Evolutionary conservation across 2,888 invertebrate species (phyloP), one percentile per base, ranked within the genome.

Genomic region (Rhingia campestris): DNA sequence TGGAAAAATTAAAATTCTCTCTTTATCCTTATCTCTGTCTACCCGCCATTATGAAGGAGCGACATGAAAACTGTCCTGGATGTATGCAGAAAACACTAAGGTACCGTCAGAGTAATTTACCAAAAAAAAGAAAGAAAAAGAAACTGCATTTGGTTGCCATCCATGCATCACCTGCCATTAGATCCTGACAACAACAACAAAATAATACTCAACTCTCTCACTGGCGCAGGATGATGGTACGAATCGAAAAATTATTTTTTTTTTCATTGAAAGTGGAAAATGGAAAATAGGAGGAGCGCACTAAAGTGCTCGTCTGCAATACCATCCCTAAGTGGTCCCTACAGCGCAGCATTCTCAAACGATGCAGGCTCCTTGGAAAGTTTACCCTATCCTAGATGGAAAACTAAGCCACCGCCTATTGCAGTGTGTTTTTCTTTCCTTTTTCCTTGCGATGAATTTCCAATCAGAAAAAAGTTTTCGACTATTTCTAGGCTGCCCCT

Each of bases 241-340:
- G 63, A 73, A 81, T 22, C 22, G 22, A 45, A 69, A 56, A 69
- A 56, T 61, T 32, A 54, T 39, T 47, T 56, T 56, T 35, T 22
- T 45, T 33, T 76, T 61, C 10, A 30, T 7, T 9, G 30, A 49
- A 64, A 73, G 51, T 47, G 33, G 6, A 53, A 37, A 47, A 79
- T 49, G 58, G 61, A 79, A 86, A 86, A 82, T 86, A 86, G 86
- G 86, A 86, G 86, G 86, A 86, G 86, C 86, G 66, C 82, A 73
- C 54, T 73, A 54, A 74, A 81, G 63, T 69, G 70, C 9, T 59
- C 47, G 43, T 59, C 69, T 75, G 84, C 80, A 80, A 66, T 75
- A 59, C 69, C 80, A 75, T 84, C 80, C 84, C 82, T 59, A 54
- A 80, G 22, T 2, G 59, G 61, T 66, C 84, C 84, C 80, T 84